Base-by-base conservation (phyloP, 2,113 vertebrate genomes). In the Zosterops hypoxanthus region DNA sequence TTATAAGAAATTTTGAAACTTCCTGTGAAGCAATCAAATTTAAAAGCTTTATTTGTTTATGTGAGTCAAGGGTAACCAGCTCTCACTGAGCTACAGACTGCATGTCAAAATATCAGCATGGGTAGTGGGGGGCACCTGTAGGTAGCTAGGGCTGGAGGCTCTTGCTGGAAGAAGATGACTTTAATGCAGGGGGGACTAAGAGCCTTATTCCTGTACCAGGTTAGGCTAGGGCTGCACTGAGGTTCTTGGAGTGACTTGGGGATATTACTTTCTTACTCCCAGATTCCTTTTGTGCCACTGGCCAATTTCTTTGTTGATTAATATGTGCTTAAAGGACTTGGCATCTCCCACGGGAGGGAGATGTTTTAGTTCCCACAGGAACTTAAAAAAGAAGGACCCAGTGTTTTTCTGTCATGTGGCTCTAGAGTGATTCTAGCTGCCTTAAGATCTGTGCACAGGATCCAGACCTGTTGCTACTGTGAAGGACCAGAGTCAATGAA, bases 181-280 rank as follows among this genome's bases (percentile, higher is more conserved):
- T 79, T 9, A 87, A 39, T 3, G 4, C 34, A 34, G 6, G 36
- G 55, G 16, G 12, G 8, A n/a, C 33, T 49, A 46, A 53, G 22
- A 49, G 10, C 21, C 78, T 66, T 57, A 29, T 34, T 70, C 20
- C 29, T 61, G 55, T 52, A 41, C 12, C 31, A 47, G 50, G 9
- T 9, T 28, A 77, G 11, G 9, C 26, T 22, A 66, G 42, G 36
- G 42, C 41, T n/a, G n/a, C 24, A 77, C 9, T 0, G 0, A 26
- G 7, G 19, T 36, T 91, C 66, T 71, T 1, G 1, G 26, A n/a
- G n/a, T 41, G 28, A 66, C n/a, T 26, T 28, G 14, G 33, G 18
- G 21, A 52, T 50, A 60, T 7, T 14, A 5, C 31, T 68, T 60
- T 36, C 52, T 49, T 25, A 28, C 8, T 84, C 13, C 5, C 34